A percentile compares a stretch with the other conserved stretches of the same genome.
phyloP scores from a whole-genome alignment of 2,888 invertebrate genomes.

The Deilephila elpenor region DNA sequence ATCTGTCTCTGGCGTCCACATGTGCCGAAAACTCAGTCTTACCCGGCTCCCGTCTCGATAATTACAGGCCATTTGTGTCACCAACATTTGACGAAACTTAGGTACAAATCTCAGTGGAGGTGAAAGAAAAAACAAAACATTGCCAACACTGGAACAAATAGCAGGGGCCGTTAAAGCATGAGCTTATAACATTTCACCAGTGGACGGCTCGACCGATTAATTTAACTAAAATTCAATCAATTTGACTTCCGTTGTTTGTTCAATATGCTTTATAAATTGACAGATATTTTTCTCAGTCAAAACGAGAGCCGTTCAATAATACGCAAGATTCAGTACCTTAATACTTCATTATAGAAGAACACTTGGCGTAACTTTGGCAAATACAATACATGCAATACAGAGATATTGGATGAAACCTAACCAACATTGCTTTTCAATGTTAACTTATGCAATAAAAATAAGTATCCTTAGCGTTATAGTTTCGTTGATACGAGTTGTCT shows the following conservation, averaged over 20 bases:
- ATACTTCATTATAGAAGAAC: background rate
- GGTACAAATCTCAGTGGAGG: background rate
- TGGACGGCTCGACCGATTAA: background rate
- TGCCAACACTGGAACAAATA: background rate
- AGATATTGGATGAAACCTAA: background rate
- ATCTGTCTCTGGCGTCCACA: slow-evolving; percentile 24
- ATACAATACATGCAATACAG: slow-evolving; percentile 36
- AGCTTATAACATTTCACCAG: background rate
- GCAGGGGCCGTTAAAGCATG: background rate
- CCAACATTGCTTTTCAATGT: slow-evolving; percentile 21
- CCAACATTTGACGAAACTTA: background rate
- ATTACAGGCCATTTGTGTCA: slow-evolving; percentile 30
- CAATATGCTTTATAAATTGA: background rate
- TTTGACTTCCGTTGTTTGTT: background rate
- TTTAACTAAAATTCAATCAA: background rate
- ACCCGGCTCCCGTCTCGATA: slow-evolving; percentile 39
- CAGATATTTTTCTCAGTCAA: background rate
- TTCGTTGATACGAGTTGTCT: slow-evolving; percentile 19
- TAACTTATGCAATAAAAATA: background rate
- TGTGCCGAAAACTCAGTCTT: slow-evolving; percentile 53
- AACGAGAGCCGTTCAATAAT: background rate
- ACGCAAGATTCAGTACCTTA: background rate
- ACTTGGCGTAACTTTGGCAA: slow-evolving; percentile 49
- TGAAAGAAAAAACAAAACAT: background rate
- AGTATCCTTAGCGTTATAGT: slow-evolving; percentile 3